Evolutionary conservation across 2,888 invertebrate species (phyloP).

Genomic region (Troides aeacus): DNA sequence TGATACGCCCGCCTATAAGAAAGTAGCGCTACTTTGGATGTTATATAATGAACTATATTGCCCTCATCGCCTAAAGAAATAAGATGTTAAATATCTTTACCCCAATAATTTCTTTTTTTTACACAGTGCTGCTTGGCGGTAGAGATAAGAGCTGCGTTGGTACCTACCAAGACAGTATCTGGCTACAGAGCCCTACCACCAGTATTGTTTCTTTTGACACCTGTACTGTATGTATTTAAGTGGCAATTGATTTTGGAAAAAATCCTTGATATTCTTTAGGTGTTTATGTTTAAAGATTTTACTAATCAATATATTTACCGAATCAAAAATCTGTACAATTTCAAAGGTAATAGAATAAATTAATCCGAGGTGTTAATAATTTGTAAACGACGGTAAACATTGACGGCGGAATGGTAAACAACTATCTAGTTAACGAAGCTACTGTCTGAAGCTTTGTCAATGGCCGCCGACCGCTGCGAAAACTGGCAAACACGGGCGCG

Average conservation of each 20-base stretch:
- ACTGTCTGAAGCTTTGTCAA: slow-evolving; percentile 15
- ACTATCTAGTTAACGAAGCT: slow-evolving; percentile 11
- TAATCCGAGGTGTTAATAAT: neutral
- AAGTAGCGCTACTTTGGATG: too few relatives aligned
- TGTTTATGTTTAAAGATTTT: neutral
- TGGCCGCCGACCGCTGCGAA: slow-evolving; percentile 11
- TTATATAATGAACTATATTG: too few relatives aligned
- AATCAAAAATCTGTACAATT: neutral
- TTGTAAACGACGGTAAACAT: slow-evolving; percentile 1
- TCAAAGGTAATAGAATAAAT: neutral
- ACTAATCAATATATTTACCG: neutral
- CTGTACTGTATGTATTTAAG: neutral
- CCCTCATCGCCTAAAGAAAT: too few relatives aligned
- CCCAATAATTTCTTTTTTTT: too few relatives aligned
- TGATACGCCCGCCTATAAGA: too few relatives aligned
- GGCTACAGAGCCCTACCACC: too few relatives aligned
- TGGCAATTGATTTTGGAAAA: neutral
- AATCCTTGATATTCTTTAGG: neutral
- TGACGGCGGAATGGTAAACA: slow-evolving; percentile 8
- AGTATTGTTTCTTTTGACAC: neutral
- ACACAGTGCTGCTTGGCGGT: too few relatives aligned
- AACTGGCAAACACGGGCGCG: slow-evolving; percentile 8
- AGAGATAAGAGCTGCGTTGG: too few relatives aligned
- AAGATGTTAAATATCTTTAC: too few relatives aligned
- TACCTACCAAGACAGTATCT: too few relatives aligned